These are phyloP conservation scores for Trematomus loennbergii DNA, from an alignment of 2,113 vertebrate genomes.

Conservation along the genomic window DNA sequence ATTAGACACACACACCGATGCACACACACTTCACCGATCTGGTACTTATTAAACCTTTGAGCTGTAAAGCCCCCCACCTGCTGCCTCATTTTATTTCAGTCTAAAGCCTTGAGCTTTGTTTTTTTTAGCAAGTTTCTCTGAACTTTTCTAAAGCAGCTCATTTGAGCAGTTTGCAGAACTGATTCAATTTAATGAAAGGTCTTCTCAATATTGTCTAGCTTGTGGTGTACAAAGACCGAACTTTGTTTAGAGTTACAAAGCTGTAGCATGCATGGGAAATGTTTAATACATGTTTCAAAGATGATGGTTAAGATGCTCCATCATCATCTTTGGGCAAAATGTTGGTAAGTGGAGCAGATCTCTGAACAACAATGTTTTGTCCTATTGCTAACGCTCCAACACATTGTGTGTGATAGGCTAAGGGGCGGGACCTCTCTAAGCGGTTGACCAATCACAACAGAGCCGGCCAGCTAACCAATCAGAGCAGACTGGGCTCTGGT, in stretches of 20 bases:
- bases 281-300: not conserved
- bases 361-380: too few relatives aligned
- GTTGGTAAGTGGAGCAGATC: too few relatives aligned
- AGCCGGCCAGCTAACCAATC: too few relatives aligned
- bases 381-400: too few relatives aligned
- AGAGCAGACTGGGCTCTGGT: too few relatives aligned
- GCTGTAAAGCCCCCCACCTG: conserved; percentile 51
- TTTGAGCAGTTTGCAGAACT: conserved; percentile 14
- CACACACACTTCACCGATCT: conserved; percentile 32
- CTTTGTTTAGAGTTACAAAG: not conserved
- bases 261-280: not conserved
- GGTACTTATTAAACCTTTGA: conserved; percentile 39
- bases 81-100: conserved; percentile 40
- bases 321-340: too few relatives aligned
- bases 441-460: too few relatives aligned
- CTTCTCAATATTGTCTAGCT: not conserved
- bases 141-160: conserved; percentile 22
- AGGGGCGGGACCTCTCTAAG: too few relatives aligned
- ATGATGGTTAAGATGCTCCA: not conserved
- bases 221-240: not conserved
- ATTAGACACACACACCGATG: not conserved
- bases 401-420: too few relatives aligned
- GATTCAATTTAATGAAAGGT: not conserved
- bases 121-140: conserved; percentile 18
- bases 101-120: conserved; percentile 14